A percentile compares a stretch with the other conserved stretches of the same genome.
Conservation (phyloP, 2,113 vertebrate genomes). For the Apodemus speciosus region DNA sequence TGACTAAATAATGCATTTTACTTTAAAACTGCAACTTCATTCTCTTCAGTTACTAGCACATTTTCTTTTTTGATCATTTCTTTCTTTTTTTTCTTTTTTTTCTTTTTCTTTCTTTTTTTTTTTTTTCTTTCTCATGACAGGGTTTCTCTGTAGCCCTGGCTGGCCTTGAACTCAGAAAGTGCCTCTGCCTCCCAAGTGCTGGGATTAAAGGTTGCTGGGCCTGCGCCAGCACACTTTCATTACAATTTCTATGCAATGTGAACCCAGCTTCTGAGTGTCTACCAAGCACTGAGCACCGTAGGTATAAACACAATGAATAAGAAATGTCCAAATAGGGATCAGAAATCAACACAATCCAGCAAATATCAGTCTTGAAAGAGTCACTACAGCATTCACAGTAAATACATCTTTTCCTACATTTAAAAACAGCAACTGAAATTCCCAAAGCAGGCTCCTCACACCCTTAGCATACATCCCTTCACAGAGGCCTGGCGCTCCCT, state of each 20-base stretch:
- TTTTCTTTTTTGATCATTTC: no score
- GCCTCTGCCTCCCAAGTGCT: no score
- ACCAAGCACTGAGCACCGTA: not conserved
- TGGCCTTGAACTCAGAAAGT: no score
- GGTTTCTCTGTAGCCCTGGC: no score
- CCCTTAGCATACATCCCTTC: not conserved
- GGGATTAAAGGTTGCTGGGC: no score
- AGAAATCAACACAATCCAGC: not conserved
- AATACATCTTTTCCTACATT: not conserved
- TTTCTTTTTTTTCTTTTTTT: no score
- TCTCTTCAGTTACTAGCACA: not conserved
- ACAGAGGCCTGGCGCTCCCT: not conserved
- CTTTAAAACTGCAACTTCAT: not conserved
- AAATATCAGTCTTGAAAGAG: slow-evolving; percentile 2
- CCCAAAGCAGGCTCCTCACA: not conserved
- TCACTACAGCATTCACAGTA: not conserved
- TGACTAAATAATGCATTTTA: slow-evolving; percentile 30
- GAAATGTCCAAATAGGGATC: not conserved
- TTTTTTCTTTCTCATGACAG: no score
- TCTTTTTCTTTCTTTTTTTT: no score
- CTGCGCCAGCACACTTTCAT: not conserved
- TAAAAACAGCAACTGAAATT: not conserved
- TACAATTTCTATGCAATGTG: not conserved
- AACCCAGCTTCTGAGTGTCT: not conserved
- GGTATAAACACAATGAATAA: not conserved